A percentile compares a stretch with the other conserved stretches of the same genome.
Evolutionary conservation across 2,113 vertebrate species (phyloP).

Genomic region (Prinia subflava): DNA sequence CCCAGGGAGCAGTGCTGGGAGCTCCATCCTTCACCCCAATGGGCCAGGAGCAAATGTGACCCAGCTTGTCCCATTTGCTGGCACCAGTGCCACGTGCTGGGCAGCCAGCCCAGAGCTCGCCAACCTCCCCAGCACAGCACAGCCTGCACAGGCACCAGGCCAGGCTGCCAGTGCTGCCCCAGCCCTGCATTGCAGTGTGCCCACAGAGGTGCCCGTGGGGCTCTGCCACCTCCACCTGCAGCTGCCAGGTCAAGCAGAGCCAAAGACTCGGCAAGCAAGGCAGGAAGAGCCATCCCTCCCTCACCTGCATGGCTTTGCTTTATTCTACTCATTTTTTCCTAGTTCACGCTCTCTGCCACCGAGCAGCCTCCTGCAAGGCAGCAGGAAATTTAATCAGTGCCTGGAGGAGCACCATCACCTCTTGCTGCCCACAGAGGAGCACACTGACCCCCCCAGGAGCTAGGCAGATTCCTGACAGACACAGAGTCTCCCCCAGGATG

Average conservation of each 20-base stretch:
- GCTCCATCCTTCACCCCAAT: rapidly evolving
- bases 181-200: background rate
- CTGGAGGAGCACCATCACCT: background rate
- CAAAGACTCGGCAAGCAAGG: background rate
- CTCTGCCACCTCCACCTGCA: background rate
- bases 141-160: background rate
- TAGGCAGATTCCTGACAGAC: background rate
- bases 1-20: background rate
- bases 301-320: background rate
- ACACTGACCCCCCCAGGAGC: background rate
- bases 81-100: background rate
- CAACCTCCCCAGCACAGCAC: background rate
- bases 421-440: rapidly evolving
- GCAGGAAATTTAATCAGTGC: background rate
- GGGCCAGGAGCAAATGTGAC: background rate
- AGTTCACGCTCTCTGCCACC: rapidly evolving
- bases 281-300: background rate
- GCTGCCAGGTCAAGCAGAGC: background rate
- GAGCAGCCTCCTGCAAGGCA: background rate
- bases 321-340: background rate
- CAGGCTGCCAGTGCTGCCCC: background rate
- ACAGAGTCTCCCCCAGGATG: background rate
- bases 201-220: background rate
- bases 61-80: background rate
- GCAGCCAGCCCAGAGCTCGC: rapidly evolving